A percentile compares a stretch with the other conserved stretches of the same genome.
phyloP scores from a whole-genome alignment of 2,113 vertebrate species.

The Cepphus grylle region DNA sequence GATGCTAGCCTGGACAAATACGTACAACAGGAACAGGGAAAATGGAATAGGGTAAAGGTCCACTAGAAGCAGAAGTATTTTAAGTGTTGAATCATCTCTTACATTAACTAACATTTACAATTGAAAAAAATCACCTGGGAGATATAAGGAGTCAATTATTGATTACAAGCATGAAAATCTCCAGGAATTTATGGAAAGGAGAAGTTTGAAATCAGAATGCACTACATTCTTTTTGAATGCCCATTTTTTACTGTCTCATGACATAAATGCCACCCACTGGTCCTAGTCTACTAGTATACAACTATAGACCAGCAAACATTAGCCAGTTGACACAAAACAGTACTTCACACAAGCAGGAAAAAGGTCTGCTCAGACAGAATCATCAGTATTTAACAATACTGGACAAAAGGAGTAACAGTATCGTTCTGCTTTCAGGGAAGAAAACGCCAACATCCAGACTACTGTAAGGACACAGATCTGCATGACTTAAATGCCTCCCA shows the following conservation, averaged over 20 bases:
- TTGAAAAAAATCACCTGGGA: accelerated
- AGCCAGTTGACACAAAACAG: background rate
- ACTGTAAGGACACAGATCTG: background rate
- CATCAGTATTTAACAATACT: background rate
- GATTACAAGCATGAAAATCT: background rate
- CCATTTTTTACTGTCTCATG: background rate
- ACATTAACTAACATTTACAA: background rate
- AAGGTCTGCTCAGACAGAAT: background rate
- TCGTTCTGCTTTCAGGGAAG: background rate
- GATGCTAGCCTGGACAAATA: background rate
- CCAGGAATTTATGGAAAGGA: background rate
- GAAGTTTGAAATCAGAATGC: background rate
- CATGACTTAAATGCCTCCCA: background rate
- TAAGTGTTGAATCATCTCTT: background rate
- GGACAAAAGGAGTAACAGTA: background rate
- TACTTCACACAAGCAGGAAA: background rate
- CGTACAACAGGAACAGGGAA: background rate
- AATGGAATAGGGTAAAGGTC: background rate
- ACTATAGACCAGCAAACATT: background rate
- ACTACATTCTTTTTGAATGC: background rate
- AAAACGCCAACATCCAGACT: background rate
- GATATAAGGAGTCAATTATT: background rate
- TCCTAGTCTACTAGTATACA: background rate
- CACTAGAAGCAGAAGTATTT: background rate
- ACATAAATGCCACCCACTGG: background rate